phyloP scores from a whole-genome alignment of 2,888 invertebrate genomes.

The Drosophila glabriapex region DNA sequence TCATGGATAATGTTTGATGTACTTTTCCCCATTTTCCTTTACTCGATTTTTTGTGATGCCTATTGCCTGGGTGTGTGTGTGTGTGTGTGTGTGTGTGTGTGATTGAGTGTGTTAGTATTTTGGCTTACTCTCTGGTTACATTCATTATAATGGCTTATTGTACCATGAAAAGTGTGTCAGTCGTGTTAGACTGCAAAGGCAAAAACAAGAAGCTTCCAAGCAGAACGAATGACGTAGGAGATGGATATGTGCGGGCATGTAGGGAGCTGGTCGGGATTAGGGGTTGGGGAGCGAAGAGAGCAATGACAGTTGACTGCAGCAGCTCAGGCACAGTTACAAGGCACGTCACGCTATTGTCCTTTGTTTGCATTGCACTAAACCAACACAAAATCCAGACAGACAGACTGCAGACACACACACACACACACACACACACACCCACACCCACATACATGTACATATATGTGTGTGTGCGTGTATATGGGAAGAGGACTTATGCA shows the following conservation, averaged over 20 bases:
- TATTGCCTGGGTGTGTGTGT: slow-evolving; percentile 19
- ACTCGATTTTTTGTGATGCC: slow-evolving; percentile 9
- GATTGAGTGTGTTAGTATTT: slow-evolving; percentile 65
- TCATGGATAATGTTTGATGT: slow-evolving; percentile 14
- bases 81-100: slow-evolving; percentile 5
- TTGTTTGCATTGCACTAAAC: slow-evolving; percentile 78
- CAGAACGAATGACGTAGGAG: neutral
- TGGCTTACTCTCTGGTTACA: slow-evolving; percentile 70
- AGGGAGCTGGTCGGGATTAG: neutral
- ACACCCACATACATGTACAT: slow-evolving; percentile 14
- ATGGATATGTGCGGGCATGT: slow-evolving; percentile 1
- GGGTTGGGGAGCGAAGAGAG: slow-evolving; percentile 26
- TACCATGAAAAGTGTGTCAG: slow-evolving; percentile 79
- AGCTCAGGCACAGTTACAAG: slow-evolving; percentile 50
- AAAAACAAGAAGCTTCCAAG: slow-evolving; percentile 46
- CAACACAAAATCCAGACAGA: slow-evolving; percentile 66
- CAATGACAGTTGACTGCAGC: slow-evolving; percentile 53
- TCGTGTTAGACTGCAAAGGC: slow-evolving; percentile 68
- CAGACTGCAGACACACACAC: slow-evolving; percentile 27
- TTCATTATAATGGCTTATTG: slow-evolving; percentile 81
- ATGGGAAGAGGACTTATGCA: slow-evolving; percentile 50
- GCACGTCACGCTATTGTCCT: slow-evolving; percentile 72
- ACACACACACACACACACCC: slow-evolving; percentile 26
- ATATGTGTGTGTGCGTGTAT: slow-evolving; percentile 7
- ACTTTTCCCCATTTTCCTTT: slow-evolving; percentile 1